Evolutionary conservation across 2,888 invertebrate genomes (phyloP).

Genomic region (Pharmacophagus antenor): DNA sequence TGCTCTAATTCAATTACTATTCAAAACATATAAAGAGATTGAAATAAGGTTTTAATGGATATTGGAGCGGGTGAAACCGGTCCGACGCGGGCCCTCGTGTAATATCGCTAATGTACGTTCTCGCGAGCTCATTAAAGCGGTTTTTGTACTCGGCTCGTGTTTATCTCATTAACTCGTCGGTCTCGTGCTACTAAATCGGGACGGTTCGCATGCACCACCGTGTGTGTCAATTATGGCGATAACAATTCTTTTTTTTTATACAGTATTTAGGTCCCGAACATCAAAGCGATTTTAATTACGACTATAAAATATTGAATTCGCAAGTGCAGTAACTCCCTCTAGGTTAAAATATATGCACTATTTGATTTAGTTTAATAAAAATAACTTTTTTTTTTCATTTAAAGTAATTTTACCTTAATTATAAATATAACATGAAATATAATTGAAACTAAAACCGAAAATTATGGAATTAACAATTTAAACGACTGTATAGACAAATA

Average conservation of each 20-base stretch:
- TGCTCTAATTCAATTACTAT: constrained; percentile 57
- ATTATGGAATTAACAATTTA: too few species aligned
- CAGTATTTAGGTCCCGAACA: constrained; percentile 28
- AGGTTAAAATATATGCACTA: neutral
- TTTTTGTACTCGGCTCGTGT: constrained; percentile 62
- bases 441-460: too few species aligned
- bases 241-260: constrained; percentile 27
- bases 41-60: constrained; percentile 55
- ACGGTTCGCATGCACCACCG: constrained; percentile 52
- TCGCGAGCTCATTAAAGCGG: constrained; percentile 60
- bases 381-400: too few species aligned
- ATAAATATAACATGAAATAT: too few species aligned
- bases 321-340: neutral
- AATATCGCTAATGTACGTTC: constrained; percentile 61
- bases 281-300: constrained; percentile 14
- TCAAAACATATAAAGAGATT: constrained; percentile 54
- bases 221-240: constrained; percentile 47
- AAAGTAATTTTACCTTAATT: too few species aligned
- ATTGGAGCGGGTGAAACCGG: constrained; percentile 55
- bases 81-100: constrained; percentile 49
- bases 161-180: constrained; percentile 60
- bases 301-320: constrained; percentile 2
- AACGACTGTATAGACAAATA: too few species aligned
- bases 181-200: constrained; percentile 50
- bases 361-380: too few species aligned